phyloP scores from a whole-genome alignment of 2,113 vertebrate species.

The Nestor notabilis region DNA sequence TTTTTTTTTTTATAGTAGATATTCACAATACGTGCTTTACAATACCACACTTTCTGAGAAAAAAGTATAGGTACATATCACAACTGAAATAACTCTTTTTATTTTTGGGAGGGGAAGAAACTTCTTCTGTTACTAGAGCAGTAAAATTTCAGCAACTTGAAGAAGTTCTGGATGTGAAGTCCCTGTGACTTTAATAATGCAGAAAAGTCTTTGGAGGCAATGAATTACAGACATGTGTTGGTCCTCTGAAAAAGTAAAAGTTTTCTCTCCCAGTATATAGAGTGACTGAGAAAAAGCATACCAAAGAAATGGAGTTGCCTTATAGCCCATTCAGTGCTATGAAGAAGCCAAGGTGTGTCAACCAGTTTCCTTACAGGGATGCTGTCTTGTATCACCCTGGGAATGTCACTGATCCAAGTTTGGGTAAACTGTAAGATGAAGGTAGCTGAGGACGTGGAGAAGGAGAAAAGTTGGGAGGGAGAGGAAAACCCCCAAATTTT shows the following conservation, averaged over 20 bases:
- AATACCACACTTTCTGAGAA: not conserved
- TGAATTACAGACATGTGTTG: not conserved
- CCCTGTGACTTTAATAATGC: not conserved
- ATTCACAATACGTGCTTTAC: not conserved
- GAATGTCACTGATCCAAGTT: not conserved
- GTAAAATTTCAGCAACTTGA: not conserved
- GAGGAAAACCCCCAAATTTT: not conserved
- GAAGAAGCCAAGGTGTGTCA: not conserved
- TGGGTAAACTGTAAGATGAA: not conserved
- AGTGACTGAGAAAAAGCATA: not conserved
- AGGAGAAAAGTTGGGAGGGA: not conserved
- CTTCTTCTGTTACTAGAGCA: not conserved
- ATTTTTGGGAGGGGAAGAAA: not conserved
- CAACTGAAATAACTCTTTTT: not conserved
- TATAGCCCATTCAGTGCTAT: not conserved
- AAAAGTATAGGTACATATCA: not conserved
- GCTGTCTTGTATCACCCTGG: not conserved
- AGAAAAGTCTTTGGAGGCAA: not conserved
- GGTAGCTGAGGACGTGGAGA: not conserved
- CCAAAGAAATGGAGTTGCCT: not conserved
- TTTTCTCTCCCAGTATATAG: not conserved
- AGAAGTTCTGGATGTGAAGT: not conserved
- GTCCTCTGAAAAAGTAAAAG: not conserved
- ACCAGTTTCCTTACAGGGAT: not conserved
- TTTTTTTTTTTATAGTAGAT: not conserved